Base-by-base conservation (phyloP, 2,797 vertebrate genomes). In the Lutra lutra region DNA sequence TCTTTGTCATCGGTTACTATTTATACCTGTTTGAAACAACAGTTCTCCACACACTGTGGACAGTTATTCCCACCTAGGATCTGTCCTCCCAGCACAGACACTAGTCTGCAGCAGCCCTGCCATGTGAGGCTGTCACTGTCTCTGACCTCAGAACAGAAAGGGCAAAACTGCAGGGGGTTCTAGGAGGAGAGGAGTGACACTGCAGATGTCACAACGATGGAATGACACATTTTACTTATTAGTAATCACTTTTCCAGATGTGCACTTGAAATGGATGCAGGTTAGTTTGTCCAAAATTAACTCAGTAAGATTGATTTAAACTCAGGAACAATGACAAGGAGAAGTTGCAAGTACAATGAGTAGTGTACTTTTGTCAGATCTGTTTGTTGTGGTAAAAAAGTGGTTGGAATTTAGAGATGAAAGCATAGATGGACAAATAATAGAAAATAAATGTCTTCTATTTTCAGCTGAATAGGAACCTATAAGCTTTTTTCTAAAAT, bases 191-290 rank as follows among this genome's bases (percentile, higher is more conserved):
- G 18, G 17, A 68, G 17, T 35, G 18, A 20, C n/a, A 35, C 18
- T 68, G 64, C 6, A 1, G 32, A n/a, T 66, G 14, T 68, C 1
- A 68, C 17, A 68, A 5, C 0, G 1, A 35, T 35, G 15, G 0
- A 35, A 1, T 35, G 64, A 35, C n/a, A 20, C 15, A 68, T 56
- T 56, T n/a, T n/a, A n/a, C n/a, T 35, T 35, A n/a, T 35, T n/a
- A 68, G n/a, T 68, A 17, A 18, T 2, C 32, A 68, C 64, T 68
- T 68, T n/a, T 17, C 32, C 64, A 68, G 21, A 1, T 23, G 21
- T 10, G 20, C 56, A 58, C 21, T 58, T 58, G 21, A 23, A 58
- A 58, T 58, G 56, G 56, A 58, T 58, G 21, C 21, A 58, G 54
- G 18, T 56, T 56, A 56, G 18, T 56, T 56, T 56, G 7, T 56